Base-by-base conservation (phyloP, 2,888 invertebrate genomes). In the Dilophus febrilis region DNA sequence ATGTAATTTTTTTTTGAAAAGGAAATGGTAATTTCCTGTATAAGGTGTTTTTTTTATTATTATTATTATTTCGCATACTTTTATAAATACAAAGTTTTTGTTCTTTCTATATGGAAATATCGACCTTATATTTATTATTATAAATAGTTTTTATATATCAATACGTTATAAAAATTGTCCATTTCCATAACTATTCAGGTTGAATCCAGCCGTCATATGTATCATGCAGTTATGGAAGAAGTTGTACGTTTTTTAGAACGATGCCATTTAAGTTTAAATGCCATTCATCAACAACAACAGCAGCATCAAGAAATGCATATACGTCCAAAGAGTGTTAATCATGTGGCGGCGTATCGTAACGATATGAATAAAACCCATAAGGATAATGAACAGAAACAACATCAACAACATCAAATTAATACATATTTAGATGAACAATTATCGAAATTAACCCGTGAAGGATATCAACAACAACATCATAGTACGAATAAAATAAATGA, bases 151-250 rank as follows among this genome's bases (percentile, higher is more conserved):
- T 35, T 35, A n/a, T 17, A 37, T n/a, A 31, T 32, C 32, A 19
- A 38, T 42, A 36, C 38, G 39, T 43, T 22, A 6, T 22, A 6
- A 6, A 22, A 22, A n/a, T n/a, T n/a, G n/a, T n/a, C n/a, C n/a
- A n/a, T n/a, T n/a, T n/a, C n/a, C n/a, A n/a, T n/a, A n/a, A n/a
- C n/a, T 42, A 56, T 58, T 19, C 54, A 77, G 77, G 69, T 70
- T 48, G 74, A 76, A 53, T 68, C 72, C 37, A 75, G 70, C 53
- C 66, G 74, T 43, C 70, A 72, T 53, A 77, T 77, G 76, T 75
- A 76, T 58, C 68, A 71, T 45, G 74, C 73, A 11, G 66, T 77
- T 35, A 71, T 77, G 71, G 72, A 72, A 51, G 74, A 77, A 55
- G 72, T 77, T 35, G 67, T 72, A 17, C 67, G 70, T 37, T 77